Evolutionary conservation across 2,113 vertebrate genomes (phyloP).

Genomic region (Aleadryas rufinucha): DNA sequence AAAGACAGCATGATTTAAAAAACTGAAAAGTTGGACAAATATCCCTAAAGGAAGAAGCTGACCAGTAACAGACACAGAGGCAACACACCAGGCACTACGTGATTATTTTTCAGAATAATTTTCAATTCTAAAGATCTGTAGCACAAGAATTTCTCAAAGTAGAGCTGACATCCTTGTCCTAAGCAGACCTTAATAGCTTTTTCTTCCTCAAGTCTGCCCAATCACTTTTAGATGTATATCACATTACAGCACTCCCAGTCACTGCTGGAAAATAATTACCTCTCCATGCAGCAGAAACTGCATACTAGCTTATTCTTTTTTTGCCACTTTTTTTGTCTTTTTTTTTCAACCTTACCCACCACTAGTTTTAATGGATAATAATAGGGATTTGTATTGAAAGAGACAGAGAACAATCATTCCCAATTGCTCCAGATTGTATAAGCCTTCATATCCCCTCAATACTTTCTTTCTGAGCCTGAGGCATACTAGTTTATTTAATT

Average conservation of each 20-base stretch:
- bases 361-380: neutral
- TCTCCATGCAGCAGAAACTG: neutral
- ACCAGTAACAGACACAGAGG: neutral
- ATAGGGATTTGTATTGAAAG: neutral
- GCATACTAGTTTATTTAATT: neutral
- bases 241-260: neutral
- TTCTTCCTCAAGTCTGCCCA: neutral
- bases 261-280: neutral
- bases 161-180: neutral
- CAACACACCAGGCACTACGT: neutral
- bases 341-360: neutral
- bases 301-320: neutral
- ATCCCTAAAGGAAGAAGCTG: neutral
- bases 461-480: neutral
- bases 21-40: neutral
- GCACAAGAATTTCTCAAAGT: neutral
- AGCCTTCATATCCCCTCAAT: neutral
- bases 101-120: neutral
- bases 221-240: neutral
- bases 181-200: neutral
- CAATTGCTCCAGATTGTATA: neutral
- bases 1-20: neutral
- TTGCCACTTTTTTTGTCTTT: accelerated
- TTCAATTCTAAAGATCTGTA: neutral
- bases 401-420: neutral